phyloP scores from a whole-genome alignment of 2,888 invertebrate genomes.

The Amphimallon solstitiale region DNA sequence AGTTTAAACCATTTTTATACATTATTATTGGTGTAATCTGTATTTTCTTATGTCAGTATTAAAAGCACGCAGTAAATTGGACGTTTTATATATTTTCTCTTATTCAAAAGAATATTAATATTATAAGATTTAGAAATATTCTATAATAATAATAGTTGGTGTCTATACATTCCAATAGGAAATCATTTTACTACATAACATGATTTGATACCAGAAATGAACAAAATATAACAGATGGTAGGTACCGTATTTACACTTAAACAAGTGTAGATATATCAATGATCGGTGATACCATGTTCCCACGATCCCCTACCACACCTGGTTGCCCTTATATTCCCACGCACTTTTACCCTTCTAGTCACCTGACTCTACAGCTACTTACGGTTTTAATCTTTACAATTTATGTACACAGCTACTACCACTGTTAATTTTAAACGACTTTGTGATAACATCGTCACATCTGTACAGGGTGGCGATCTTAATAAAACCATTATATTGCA shows the following conservation, averaged over 20 bases:
- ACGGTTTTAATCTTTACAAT: not conserved
- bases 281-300: conserved; percentile 28
- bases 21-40: no score
- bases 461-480: no score
- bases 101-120: no score
- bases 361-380: conserved; percentile 41
- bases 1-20: no score
- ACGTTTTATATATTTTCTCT: no score
- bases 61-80: no score
- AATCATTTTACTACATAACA: not conserved
- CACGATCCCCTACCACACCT: conserved; percentile 38
- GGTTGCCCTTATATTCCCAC: conserved; percentile 44
- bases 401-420: no score
- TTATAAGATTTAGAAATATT: no score
- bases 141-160: no score
- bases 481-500: no score
- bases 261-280: conserved; percentile 36
- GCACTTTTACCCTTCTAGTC: conserved; percentile 46
- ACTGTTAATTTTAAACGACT: not conserved
- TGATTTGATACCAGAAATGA: not conserved
- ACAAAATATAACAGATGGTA: conserved; percentile 7
- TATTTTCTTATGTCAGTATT: no score
- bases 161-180: no score
- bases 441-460: not conserved
- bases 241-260: conserved; percentile 10